Conservation (phyloP, 1,140 invertebrate genomes). For the Protaetia brevitarsis region DNA sequence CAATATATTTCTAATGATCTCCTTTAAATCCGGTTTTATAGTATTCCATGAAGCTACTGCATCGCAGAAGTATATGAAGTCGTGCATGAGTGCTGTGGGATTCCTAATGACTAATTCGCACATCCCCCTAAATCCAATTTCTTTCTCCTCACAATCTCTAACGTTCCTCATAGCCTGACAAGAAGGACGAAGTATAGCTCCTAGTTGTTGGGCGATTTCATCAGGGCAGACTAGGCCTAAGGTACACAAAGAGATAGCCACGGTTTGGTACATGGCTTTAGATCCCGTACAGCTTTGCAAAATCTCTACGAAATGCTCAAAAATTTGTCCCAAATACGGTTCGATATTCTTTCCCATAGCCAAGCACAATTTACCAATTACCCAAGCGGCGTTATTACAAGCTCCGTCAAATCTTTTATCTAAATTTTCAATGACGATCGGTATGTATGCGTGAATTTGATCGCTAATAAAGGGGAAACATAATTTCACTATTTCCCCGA, state of each 20-base stretch:
- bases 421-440: slow-evolving; percentile 92
- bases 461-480: slow-evolving; percentile 95
- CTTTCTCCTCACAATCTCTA: slow-evolving; percentile 98
- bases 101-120: slow-evolving; percentile 63
- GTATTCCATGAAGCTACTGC: slow-evolving; percentile 46
- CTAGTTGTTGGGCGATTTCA: slow-evolving; percentile 96
- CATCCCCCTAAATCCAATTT: slow-evolving; percentile 97
- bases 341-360: slow-evolving; percentile 68
- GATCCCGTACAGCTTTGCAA: slow-evolving; percentile 28
- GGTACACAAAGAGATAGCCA: slow-evolving; percentile 99
- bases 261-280: slow-evolving; percentile 43
- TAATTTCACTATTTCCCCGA: slow-evolving; percentile 96
- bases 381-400: slow-evolving; percentile 99
- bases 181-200: slow-evolving; percentile 98
- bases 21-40: slow-evolving; percentile 42
- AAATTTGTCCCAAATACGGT: slow-evolving; percentile 41
- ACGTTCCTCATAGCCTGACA: slow-evolving; percentile 95
- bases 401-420: slow-evolving; percentile 97
- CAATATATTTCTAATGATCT: slow-evolving; percentile 42
- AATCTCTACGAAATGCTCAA: slow-evolving; percentile 33
- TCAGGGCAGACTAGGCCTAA: slow-evolving; percentile 99
- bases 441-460: slow-evolving; percentile 90
- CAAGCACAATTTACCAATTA: slow-evolving; percentile 95
- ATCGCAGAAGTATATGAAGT: slow-evolving; percentile 47
- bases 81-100: slow-evolving; percentile 41